A percentile compares a stretch with the other conserved stretches of the same genome.
These are phyloP conservation scores for Pangasius macronema DNA, from an alignment of 2,797 vertebrate genomes.

Conservation along the genomic window DNA sequence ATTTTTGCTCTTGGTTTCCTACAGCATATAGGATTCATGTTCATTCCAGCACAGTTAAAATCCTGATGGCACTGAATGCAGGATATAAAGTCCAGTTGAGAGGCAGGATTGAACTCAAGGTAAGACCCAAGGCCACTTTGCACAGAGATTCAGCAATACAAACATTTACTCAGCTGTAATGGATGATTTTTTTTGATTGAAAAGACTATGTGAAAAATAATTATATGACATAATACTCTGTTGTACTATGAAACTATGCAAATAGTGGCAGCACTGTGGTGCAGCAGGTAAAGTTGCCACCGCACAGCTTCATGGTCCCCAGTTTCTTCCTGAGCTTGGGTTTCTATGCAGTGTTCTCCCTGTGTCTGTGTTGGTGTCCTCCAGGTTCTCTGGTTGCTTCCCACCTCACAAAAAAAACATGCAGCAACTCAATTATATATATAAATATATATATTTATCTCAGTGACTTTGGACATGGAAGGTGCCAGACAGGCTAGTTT, in stretches of 20 bases:
- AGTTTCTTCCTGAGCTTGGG: not conserved
- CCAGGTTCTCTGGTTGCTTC: not conserved
- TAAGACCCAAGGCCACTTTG: constrained; percentile 55
- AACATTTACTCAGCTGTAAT: not conserved
- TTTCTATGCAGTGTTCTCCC: not conserved
- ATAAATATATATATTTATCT: no score
- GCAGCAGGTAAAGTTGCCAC: not conserved
- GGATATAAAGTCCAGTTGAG: constrained; percentile 84
- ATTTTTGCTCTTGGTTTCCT: constrained; percentile 8
- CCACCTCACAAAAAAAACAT: not conserved
- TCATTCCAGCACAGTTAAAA: constrained; percentile 82
- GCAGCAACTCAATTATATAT: not conserved
- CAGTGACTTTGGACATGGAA: not conserved
- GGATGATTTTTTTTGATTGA: not conserved
- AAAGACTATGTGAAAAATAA: not conserved
- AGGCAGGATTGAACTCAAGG: constrained; percentile 83
- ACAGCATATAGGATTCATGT: constrained; percentile 88
- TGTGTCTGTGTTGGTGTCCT: not conserved
- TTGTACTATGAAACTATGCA: not conserved
- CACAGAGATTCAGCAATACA: not conserved
- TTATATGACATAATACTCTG: not conserved
- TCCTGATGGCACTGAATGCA: constrained; percentile 76
- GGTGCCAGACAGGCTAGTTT: not conserved
- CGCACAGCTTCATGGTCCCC: not conserved
- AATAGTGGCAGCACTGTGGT: not conserved